These are phyloP conservation scores for Lapara coniferarum DNA, from an alignment of 2,888 invertebrate genomes.

Conservation along the genomic window DNA sequence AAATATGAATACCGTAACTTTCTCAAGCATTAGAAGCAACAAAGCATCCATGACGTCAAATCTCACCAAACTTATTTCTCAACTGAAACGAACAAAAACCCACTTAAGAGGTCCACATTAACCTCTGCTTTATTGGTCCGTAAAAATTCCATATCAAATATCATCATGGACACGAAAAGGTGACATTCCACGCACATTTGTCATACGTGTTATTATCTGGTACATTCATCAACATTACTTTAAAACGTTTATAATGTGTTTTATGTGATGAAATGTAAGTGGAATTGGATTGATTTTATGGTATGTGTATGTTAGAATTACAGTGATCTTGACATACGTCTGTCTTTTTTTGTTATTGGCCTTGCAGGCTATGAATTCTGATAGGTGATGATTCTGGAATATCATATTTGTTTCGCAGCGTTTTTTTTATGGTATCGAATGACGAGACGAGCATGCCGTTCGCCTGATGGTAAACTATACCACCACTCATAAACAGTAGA, in stretches of 20 bases:
- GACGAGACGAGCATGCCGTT: no score
- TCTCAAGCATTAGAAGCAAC: no score
- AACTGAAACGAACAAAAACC: conserved; percentile 4
- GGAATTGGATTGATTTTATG: background rate
- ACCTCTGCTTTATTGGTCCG: conserved; percentile 22
- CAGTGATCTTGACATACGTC: no score
- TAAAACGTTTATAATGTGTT: background rate
- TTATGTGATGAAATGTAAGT: background rate
- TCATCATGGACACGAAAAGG: conserved; percentile 14
- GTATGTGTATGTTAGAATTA: no score
- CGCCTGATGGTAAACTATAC: no score
- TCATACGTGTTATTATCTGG: conserved; percentile 1
- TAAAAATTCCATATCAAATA: conserved; percentile 22
- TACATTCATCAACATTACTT: conserved; percentile 11
- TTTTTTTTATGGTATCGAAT: no score
- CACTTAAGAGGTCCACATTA: conserved; percentile 17
- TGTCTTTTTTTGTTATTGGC: no score
- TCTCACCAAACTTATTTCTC: conserved; percentile 7
- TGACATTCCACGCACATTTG: conserved; percentile 18
- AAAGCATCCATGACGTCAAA: background rate
- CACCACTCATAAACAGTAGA: no score
- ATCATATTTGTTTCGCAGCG: no score
- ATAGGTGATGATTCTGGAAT: no score
- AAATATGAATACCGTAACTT: no score
- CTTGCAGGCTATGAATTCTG: no score